Base-by-base conservation (phyloP, 2,888 invertebrate genomes). In the Rhorus exstirpatorius region DNA sequence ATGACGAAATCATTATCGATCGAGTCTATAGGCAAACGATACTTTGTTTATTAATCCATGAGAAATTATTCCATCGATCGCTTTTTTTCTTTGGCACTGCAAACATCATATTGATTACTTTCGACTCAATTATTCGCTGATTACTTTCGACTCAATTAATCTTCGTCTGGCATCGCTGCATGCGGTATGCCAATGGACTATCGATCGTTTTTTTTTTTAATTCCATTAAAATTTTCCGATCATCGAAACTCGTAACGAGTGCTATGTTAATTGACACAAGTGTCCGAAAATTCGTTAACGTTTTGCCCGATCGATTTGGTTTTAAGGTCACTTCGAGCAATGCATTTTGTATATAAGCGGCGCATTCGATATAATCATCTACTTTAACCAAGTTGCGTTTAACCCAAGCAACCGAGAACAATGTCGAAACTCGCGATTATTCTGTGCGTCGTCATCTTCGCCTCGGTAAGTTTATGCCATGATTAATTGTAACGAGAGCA, bases 211-310 rank as follows among this genome's bases (percentile, higher is more conserved):
- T 38, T 38, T 38, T 38, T 38, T 38, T 38, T 8, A 38, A 10
- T 1, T 8, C 1, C 38, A 38, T 38, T 1, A 1, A 38, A 38
- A 38, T 38, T 8, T 8, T 7, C 38, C 19, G 17, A 49, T 17
- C 17, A 8, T 8, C 3, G 17, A 49, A 49, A 17, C 3, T 17
- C 2, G n/a, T n/a, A n/a, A n/a, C n/a, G n/a, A n/a, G n/a, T n/a
- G n/a, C 61, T 31, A 67, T 41, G 41, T 60, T n/a, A 55, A 84
- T 87, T 87, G 84, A 85, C 85, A 84, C 87, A 88, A 85, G 76
- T 88, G 87, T 76, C 38, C 35, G 10, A 68, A 55, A 17, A 17
- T 35, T 17, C n/a, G 53, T 75, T 82, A 58, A 31, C 26, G 68
- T 83, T 70, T 67, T 24, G 19, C 67, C 10, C 53, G 6, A 10